phyloP scores from a whole-genome alignment of 2,888 invertebrate species.

The Osedax frankpressi region DNA sequence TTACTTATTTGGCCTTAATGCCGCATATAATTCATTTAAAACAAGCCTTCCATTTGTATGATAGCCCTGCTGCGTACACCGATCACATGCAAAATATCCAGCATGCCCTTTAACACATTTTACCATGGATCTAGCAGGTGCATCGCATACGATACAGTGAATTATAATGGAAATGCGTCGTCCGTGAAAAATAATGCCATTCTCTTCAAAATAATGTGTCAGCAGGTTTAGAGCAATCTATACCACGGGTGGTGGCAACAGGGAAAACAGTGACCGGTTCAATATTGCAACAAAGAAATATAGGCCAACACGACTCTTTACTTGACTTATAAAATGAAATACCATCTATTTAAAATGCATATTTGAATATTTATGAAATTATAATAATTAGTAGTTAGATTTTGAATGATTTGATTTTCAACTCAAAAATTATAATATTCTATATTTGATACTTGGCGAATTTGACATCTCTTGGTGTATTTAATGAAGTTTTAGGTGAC shows the following conservation, averaged over 20 bases:
- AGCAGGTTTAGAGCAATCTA: neutral
- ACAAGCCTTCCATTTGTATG: constrained; percentile 4
- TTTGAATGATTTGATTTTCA: neutral
- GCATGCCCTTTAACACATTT: constrained; percentile 19
- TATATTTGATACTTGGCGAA: neutral
- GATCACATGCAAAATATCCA: constrained; percentile 24
- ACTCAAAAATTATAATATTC: neutral
- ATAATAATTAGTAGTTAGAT: neutral
- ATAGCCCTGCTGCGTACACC: constrained; percentile 17
- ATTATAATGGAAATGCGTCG: neutral
- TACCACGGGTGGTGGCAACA: neutral
- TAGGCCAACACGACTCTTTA: neutral
- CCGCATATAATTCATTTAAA: neutral
- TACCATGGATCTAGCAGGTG: constrained; percentile 23
- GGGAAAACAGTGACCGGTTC: neutral
- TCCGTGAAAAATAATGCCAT: neutral
- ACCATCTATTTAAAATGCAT: neutral
- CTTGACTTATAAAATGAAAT: neutral
- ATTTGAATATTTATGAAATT: neutral
- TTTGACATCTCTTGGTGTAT: neutral
- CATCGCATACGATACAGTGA: constrained; percentile 23
- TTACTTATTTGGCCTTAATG: neutral
- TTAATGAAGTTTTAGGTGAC: neutral
- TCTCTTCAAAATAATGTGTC: neutral
- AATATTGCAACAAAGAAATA: neutral